Conservation (phyloP, 2,113 vertebrate species). For the Rhadina sibilatrix region DNA sequence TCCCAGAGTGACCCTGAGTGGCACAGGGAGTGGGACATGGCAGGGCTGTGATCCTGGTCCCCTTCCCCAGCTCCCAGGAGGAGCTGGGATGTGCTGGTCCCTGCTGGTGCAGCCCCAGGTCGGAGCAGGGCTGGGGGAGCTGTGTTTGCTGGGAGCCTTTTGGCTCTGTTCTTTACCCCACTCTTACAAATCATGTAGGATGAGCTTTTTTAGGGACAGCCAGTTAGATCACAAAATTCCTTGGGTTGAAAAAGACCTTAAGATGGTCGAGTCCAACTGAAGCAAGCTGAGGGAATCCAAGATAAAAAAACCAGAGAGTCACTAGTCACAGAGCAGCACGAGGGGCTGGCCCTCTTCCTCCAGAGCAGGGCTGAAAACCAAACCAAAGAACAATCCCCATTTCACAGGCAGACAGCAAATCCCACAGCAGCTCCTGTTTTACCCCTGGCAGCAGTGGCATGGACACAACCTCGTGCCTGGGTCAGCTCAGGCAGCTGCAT, state of each 20-base stretch:
- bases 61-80: not conserved
- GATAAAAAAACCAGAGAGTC: not conserved
- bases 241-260: not conserved
- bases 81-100: not conserved
- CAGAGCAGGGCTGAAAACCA: not conserved
- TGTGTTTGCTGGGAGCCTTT: not conserved
- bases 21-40: fast-evolving
- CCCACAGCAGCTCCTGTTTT: not conserved
- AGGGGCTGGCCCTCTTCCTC: not conserved
- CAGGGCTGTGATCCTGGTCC: not conserved
- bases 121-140: fast-evolving
- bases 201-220: not conserved
- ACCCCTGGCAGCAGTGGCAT: fast-evolving
- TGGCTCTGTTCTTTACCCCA: not conserved
- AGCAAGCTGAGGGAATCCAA: not conserved
- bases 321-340: not conserved
- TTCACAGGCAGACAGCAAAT: not conserved
- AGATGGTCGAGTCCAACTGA: not conserved
- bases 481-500: not conserved
- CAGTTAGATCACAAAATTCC: too few relatives aligned
- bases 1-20: not conserved
- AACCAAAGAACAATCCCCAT: too few relatives aligned
- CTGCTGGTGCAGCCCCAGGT: not conserved
- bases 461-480: fast-evolving
- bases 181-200: fast-evolving